Evolutionary conservation across 1,140 invertebrate species (phyloP).

Genomic region (Mesaphorura yosii): DNA sequence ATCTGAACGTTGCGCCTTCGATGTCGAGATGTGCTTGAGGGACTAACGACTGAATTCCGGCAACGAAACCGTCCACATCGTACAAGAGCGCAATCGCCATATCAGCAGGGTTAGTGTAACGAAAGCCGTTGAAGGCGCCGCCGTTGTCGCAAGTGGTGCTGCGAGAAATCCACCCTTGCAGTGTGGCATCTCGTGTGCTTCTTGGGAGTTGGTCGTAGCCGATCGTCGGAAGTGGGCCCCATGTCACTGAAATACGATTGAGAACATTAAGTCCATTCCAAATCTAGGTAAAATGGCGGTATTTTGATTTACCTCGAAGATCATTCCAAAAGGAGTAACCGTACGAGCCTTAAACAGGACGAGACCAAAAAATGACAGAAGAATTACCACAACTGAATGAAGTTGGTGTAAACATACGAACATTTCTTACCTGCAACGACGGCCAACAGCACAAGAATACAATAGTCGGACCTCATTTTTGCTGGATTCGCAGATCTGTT

Average conservation of each 20-base stretch:
- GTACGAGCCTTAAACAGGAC: not conserved
- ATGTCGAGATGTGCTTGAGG: not conserved
- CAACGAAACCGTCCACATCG: conserved; percentile 19
- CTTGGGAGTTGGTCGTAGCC: not conserved
- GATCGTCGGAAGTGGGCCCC: not conserved
- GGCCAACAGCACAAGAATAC: too few relatives aligned
- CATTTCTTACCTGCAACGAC: too few relatives aligned
- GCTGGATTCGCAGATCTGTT: too few relatives aligned
- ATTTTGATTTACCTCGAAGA: not conserved
- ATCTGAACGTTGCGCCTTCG: not conserved
- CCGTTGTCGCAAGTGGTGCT: conserved; percentile 9
- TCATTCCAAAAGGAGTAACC: not conserved
- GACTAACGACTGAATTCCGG: conserved; percentile 22
- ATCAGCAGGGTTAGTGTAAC: not conserved
- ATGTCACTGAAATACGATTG: not conserved
- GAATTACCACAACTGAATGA: too few relatives aligned
- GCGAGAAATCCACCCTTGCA: not conserved
- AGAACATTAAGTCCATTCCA: not conserved
- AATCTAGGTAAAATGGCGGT: not conserved
- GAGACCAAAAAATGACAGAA: too few relatives aligned
- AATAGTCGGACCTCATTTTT: too few relatives aligned
- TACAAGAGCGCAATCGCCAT: conserved; percentile 12
- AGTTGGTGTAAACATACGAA: too few relatives aligned
- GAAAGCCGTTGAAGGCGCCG: conserved; percentile 18
- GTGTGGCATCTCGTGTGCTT: not conserved